phyloP scores from a whole-genome alignment of 2,113 vertebrate species.

The Phalacrocorax brasilianus region DNA sequence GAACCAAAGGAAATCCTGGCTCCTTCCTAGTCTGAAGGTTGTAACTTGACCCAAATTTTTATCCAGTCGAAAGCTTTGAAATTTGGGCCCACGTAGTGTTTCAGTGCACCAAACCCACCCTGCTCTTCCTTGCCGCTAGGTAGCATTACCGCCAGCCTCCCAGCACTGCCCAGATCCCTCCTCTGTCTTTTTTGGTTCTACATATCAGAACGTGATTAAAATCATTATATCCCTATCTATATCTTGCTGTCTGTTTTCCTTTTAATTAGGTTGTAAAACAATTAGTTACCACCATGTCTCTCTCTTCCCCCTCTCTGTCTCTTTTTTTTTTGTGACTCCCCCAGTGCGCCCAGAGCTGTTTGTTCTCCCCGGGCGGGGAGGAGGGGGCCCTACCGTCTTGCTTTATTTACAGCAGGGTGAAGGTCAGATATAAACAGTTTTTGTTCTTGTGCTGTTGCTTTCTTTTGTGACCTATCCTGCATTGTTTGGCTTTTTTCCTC shows the following conservation, averaged over 20 bases:
- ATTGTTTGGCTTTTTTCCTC: constrained; percentile 77
- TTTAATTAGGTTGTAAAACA: constrained; percentile 84
- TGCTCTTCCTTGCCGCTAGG: rapidly evolving
- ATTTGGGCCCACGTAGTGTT: not conserved
- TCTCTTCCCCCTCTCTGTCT: constrained; percentile 22
- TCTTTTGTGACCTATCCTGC: constrained; percentile 75
- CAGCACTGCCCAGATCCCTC: not conserved
- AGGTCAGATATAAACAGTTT: constrained; percentile 79
- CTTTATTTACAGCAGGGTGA: constrained; percentile 78
- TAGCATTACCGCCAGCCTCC: not conserved
- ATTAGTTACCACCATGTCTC: constrained; percentile 76
- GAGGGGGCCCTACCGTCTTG: constrained; percentile 53
- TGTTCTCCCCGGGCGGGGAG: constrained; percentile 65
- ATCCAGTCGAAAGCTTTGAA: not conserved
- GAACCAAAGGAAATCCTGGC: not conserved
- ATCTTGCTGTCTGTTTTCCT: constrained; percentile 72
- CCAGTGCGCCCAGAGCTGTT: constrained; percentile 61
- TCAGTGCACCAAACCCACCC: rapidly evolving
- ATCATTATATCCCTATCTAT: constrained; percentile 71
- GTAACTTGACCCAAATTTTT: not conserved
- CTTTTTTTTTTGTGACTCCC: constrained; percentile 54
- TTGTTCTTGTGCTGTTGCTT: constrained; percentile 72
- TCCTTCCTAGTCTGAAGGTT: not conserved
- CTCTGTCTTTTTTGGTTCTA: not conserved
- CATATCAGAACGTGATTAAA: constrained; percentile 57